Base-by-base conservation (phyloP, 2,113 vertebrate genomes). In the Phylloscopus whistleri region DNA sequence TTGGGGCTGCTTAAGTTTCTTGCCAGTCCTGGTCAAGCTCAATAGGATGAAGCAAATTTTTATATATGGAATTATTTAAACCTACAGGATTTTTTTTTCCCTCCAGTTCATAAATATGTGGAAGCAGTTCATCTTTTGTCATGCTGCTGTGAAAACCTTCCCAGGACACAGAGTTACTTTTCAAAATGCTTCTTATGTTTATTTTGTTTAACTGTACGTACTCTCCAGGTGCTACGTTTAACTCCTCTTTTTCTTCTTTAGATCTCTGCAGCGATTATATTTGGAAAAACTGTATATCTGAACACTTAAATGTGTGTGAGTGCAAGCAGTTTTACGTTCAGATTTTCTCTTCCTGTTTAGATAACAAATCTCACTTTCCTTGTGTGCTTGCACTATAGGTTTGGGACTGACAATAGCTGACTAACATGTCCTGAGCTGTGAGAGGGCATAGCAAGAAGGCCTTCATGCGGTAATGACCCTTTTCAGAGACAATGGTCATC, bases 251-350 rank as follows among this genome's bases (percentile, higher is more conserved):
- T 99, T 99, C 98, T 99, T 98, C 99, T 99, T 99, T 99, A 99
- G 99, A 99, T 99, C 98, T 98, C 98, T 99, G 98, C 99, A 99
- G 98, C 99, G 98, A 98, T 99, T 99, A 99, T 99, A 99, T 99
- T 98, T 99, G 99, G 99, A 98, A 98, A 99, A 98, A 97, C 97
- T 98, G 98, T 99, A 98, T 99, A 98, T 99, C 99, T 99, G 99
- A 99, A 98, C 99, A 99, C 99, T 99, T 99, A 99, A 99, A 98
- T 99, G 99, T 99, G 99, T 99, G 99, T 99, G 99, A 99, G 99
- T 99, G 99, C 99, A 99, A 99, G 98, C 98, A 98, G 98, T 99
- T 99, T 98, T 99, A 99, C 98, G 97, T 99, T 98, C 98, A 98
- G 98, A 98, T 97, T 98, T 98, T 98, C 96, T 98, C 98, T 98